Evolutionary conservation across 2,888 invertebrate genomes (phyloP).

Genomic region (Slavum lentiscoides): DNA sequence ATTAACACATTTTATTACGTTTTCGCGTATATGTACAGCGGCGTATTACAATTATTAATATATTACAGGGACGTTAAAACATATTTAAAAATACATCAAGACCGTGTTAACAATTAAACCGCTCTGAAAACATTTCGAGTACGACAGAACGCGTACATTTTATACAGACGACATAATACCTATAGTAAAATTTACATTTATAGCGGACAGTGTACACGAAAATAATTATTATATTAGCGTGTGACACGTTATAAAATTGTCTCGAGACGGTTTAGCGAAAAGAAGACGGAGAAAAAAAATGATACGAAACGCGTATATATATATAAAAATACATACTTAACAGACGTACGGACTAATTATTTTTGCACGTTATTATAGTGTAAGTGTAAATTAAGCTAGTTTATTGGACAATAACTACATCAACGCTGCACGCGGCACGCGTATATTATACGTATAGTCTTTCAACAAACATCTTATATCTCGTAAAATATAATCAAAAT

Average conservation of each 20-base stretch:
- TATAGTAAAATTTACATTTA: background rate
- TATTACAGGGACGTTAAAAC: background rate
- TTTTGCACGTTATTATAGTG: background rate
- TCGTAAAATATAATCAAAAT: background rate
- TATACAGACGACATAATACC: background rate
- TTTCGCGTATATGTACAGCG: background rate
- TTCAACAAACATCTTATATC: background rate
- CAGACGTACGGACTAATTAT: background rate
- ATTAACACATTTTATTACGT: background rate
- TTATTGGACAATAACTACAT: background rate
- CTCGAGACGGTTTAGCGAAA: background rate
- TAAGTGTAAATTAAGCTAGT: background rate
- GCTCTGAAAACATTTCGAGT: background rate
- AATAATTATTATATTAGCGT: background rate
- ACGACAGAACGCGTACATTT: background rate
- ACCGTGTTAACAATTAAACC: background rate
- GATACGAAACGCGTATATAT: too few species aligned
- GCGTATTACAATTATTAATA: background rate
- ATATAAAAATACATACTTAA: background rate
- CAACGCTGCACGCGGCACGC: background rate
- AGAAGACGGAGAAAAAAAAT: too few species aligned
- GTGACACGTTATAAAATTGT: background rate
- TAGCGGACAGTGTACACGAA: background rate
- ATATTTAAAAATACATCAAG: background rate
- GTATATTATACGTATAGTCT: background rate